These are phyloP conservation scores for Neria commutata DNA, from an alignment of 2,888 invertebrate species.

Conservation along the genomic window DNA sequence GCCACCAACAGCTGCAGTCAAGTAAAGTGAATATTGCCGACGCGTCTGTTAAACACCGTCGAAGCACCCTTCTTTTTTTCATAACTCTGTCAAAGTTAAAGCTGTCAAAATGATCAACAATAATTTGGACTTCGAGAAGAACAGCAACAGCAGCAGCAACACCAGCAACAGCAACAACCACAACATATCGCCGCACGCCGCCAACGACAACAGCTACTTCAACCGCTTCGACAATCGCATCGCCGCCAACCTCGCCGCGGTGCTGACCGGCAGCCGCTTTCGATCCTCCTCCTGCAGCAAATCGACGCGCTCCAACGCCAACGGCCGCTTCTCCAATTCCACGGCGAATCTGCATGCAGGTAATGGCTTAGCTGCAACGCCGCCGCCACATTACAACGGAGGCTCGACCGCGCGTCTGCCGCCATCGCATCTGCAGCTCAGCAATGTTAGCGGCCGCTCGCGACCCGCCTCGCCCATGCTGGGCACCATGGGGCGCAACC, in stretches of 20 bases:
- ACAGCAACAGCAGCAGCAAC: conserved; percentile 38
- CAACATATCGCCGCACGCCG: conserved; percentile 40
- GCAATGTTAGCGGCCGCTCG: conserved; percentile 4
- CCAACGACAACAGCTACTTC: conserved; percentile 47
- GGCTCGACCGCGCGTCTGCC: conserved; percentile 21
- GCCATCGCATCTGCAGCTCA: conserved; percentile 16
- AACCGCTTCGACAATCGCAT: conserved; percentile 56
- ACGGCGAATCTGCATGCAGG: conserved; percentile 1
- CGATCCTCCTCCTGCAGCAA: conserved; percentile 49
- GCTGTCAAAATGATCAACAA: conserved; percentile 56
- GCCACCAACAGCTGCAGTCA: too few relatives aligned
- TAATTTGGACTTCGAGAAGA: conserved; percentile 57
- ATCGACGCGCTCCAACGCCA: conserved; percentile 31
- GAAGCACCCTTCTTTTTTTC: neutral
- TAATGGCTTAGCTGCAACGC: neutral
- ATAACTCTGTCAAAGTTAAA: neutral
- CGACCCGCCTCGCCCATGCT: conserved; percentile 13
- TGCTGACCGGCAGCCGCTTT: conserved; percentile 48
- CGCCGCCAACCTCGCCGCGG: conserved; percentile 52
- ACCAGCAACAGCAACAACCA: conserved; percentile 42
- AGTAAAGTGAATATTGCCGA: too few relatives aligned
- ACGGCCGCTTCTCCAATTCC: conserved; percentile 21
- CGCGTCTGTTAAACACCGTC: neutral
- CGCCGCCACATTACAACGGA: conserved; percentile 12
- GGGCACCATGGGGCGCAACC: conserved; percentile 36